These are phyloP conservation scores for Dryocosmus kuriphilus DNA, from an alignment of 2,888 invertebrate genomes.

Conservation along the genomic window DNA sequence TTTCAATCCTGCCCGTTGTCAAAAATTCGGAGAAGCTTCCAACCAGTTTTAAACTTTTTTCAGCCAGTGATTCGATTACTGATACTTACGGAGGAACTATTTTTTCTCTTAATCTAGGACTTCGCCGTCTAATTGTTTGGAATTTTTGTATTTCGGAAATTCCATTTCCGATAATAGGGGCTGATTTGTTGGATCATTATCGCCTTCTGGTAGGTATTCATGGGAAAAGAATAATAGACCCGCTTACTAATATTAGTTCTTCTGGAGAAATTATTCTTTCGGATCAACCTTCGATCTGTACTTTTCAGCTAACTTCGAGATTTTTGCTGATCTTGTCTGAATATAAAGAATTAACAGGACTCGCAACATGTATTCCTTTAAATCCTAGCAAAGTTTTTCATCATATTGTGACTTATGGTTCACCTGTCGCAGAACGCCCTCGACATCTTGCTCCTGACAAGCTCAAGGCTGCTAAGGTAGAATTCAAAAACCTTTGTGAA, in stretches of 20 bases:
- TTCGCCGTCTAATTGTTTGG: neutral
- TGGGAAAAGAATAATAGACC: neutral
- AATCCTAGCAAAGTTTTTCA: neutral
- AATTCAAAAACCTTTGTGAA: neutral
- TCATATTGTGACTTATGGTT: neutral
- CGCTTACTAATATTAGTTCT: neutral
- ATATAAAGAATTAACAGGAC: neutral
- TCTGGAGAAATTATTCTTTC: neutral
- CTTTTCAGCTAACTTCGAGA: neutral
- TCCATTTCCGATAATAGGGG: neutral
- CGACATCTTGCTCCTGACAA: neutral
- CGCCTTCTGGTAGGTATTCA: neutral
- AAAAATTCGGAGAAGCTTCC: too few species aligned
- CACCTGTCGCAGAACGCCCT: conserved; percentile 2
- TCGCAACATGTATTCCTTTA: neutral
- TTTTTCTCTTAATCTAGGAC: neutral
- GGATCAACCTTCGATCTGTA: neutral
- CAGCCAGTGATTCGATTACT: too few species aligned
- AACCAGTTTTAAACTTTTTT: too few species aligned
- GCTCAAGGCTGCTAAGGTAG: neutral
- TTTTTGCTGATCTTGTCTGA: neutral
- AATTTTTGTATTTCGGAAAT: neutral
- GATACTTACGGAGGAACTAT: too few species aligned
- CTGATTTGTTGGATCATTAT: neutral
- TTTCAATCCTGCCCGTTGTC: too few species aligned